Conservation (phyloP, 2,113 vertebrate species). For the Naja naja region DNA sequence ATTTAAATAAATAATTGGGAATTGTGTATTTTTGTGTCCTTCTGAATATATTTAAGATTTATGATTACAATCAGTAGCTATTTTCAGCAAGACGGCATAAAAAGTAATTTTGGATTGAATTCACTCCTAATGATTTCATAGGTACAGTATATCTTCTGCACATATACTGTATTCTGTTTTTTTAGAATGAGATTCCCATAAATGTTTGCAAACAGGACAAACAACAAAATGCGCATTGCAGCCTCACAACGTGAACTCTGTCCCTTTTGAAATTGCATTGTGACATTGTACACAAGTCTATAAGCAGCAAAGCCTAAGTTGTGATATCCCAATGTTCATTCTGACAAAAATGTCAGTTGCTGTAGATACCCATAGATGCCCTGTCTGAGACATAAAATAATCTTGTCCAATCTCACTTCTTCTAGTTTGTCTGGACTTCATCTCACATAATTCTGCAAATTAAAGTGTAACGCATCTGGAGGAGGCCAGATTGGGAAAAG, state of each 20-base stretch:
- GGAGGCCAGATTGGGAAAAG: not conserved
- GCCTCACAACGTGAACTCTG: not conserved
- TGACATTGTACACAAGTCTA: not conserved
- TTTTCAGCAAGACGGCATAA: not conserved
- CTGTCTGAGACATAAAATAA: not conserved
- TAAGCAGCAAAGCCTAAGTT: not conserved
- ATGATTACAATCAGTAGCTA: not conserved
- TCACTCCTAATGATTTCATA: not conserved
- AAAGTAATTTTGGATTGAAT: not conserved
- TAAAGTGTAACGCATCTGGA: not conserved
- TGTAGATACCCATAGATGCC: not conserved
- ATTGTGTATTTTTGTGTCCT: not conserved
- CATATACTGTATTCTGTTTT: not conserved
- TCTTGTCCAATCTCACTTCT: not conserved
- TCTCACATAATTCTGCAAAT: not conserved
- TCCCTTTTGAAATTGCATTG: not conserved
- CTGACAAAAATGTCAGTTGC: not conserved
- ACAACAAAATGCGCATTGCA: not conserved
- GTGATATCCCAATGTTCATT: not conserved
- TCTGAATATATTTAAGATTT: not conserved
- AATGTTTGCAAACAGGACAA: not conserved
- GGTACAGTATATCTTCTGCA: not conserved
- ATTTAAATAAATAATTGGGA: not conserved
- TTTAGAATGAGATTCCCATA: not conserved
- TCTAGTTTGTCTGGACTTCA: not conserved